Evolutionary conservation across 1,140 invertebrate species (phyloP).

Genomic region (Polypedilum vanderplanki): DNA sequence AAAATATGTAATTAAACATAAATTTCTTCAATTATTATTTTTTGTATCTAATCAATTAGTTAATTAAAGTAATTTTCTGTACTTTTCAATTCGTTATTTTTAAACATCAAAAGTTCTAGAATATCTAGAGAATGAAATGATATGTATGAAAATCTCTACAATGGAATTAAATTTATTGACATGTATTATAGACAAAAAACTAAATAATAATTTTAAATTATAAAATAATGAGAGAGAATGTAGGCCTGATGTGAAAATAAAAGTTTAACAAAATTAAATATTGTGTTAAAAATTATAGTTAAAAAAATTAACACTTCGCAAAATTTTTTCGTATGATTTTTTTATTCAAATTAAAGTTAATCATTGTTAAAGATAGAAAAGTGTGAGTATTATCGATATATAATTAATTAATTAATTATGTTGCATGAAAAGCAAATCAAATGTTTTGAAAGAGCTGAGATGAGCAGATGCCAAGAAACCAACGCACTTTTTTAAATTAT

Average conservation of each 20-base stretch:
- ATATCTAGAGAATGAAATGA: not conserved
- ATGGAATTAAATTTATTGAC: not conserved
- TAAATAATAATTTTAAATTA: not conserved
- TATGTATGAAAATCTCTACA: not conserved
- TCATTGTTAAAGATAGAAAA: not conserved
- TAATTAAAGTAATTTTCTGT: no score
- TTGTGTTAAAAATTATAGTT: not conserved
- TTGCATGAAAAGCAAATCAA: slow-evolving; percentile 27
- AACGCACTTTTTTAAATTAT: slow-evolving; percentile 45
- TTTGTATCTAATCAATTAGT: no score
- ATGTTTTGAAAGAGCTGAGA: slow-evolving; percentile 34
- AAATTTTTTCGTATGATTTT: not conserved
- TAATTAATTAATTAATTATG: no score
- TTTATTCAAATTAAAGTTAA: not conserved
- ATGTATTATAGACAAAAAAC: no score
- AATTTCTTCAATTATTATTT: no score
- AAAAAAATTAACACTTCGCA: slow-evolving; percentile 1
- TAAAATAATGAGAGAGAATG: not conserved
- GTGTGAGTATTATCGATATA: slow-evolving; percentile 10
- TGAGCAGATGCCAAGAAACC: slow-evolving; percentile 46
- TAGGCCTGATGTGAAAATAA: not conserved
- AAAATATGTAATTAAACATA: no score
- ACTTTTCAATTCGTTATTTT: slow-evolving; percentile 14
- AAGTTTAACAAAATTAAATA: not conserved
- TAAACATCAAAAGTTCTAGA: slow-evolving; percentile 1